Base-by-base conservation (phyloP, 2,888 invertebrate genomes). In the Bombylius major region DNA sequence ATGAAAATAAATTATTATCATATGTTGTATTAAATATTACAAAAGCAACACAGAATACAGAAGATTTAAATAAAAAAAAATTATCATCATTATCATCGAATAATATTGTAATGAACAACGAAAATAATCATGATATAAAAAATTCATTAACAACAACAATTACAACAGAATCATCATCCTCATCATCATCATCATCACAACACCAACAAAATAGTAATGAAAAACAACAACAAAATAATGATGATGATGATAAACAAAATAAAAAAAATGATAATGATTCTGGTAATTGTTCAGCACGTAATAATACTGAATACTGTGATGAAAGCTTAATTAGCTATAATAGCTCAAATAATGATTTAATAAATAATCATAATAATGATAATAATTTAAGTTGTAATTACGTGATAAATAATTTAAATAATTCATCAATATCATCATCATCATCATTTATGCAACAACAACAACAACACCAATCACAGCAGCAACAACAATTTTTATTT, bases 271-370 rank as follows among this genome's bases (percentile, higher is more conserved):
- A 42, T 11, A 67, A 70, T 56, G 72, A 73, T 60, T 73, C 73
- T n/a, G 72, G 71, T 5, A 69, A 71, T 55, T 68, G 65, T 55
- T 70, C 72, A 4, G 23, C 23, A 23, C 23, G 23, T 23, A 67
- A 69, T 2, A 47, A 52, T 46, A 67, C 67, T 12, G 72, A 70
- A 46, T 67, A 63, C 44, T 65, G 62, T 50, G 66, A 66, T 55
- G 64, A 64, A 33, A 67, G 66, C 53, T 65, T 65, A 4, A 65
- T 65, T 4, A 67, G 66, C 52, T 65, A 64, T 48, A 64, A 67
- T 47, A 72, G 69, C 53, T 67, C 68, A 9, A 67, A 63, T 11
- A 68, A 64, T 12, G 70, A 70, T 58, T 58, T 68, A 5, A 67
- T 65, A 3, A 64, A 62, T 53, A 63, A 62, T 44, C 7, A 42